Base-by-base conservation (phyloP, 2,113 vertebrate genomes). In the Corvus cornix region DNA sequence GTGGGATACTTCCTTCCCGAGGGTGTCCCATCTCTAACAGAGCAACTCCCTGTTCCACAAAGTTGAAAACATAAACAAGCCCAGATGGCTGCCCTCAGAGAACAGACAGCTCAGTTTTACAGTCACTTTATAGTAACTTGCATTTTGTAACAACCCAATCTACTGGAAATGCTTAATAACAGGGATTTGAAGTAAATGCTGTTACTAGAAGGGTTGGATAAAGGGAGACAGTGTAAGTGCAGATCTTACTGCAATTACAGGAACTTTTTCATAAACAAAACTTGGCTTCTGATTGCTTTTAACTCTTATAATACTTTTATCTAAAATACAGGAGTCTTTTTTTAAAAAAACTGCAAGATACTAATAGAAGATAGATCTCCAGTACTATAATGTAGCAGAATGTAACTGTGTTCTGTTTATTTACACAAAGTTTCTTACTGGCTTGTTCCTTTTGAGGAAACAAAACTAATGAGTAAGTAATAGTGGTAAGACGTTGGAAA, bases 21-120 rank as follows among this genome's bases (percentile, higher is more conserved):
- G 84, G 64, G 89, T 97, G 96, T 96, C 97, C 96, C 13, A 66
- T 92, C 92, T 89, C 92, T 81, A 90, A 97, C 96, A 97, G 96
- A 97, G 95, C 96, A 93, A 90, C 97, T 97, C 96, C 96, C 97
- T 98, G 97, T 98, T 97, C 95, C 91, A 95, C 95, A 89, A 96
- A 98, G 97, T 97, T 97, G 96, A 97, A 97, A 98, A 97, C 89
- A 92, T 97, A 98, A 98, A 97, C 98, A 97, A 97, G 96, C 94
- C 97, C 97, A 98, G 98, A 98, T 97, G 97, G 97, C 97, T 97
- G 97, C 94, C 89, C 93, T 86, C 60, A 68, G 90, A 94, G 85
- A 94, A 85, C 87, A 84, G 86, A 85, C 79, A 74, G 89, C 94
- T 93, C 77, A 7, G 82, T 92, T 93, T 84, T 90, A 51, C 87